A percentile compares a stretch with the other conserved stretches of the same genome.
phyloP scores from a whole-genome alignment of 2,113 vertebrate species.

The Rana temporaria region DNA sequence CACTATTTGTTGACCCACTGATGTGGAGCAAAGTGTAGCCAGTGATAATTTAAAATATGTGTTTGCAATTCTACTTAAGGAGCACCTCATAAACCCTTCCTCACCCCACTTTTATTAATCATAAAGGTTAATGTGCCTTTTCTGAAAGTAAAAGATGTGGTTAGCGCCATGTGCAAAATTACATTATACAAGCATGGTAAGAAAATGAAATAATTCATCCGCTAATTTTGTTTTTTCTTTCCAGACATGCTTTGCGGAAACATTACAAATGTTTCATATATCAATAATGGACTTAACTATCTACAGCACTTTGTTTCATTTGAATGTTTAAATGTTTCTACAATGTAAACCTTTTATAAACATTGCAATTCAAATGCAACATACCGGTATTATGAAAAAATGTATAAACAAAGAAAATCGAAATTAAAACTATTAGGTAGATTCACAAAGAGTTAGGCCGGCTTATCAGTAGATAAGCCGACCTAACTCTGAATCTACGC shows the following conservation, averaged over 20 bases:
- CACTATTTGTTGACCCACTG: neutral
- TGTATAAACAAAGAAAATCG: too few species aligned
- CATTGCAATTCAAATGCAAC: too few species aligned
- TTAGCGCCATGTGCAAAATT: slow-evolving; percentile 37
- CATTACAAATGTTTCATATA: slow-evolving; percentile 12
- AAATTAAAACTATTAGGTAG: too few species aligned
- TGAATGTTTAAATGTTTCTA: too few species aligned
- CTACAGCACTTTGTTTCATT: neutral
- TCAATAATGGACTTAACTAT: neutral
- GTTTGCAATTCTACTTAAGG: slow-evolving; percentile 37
- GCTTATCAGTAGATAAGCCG: too few species aligned
- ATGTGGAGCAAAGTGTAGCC: slow-evolving; percentile 23
- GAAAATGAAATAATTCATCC: slow-evolving; percentile 34
- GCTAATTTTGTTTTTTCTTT: slow-evolving; percentile 39
- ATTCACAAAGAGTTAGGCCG: too few species aligned
- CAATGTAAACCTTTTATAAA: too few species aligned
- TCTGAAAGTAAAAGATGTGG: slow-evolving; percentile 43
- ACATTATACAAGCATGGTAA: slow-evolving; percentile 36
- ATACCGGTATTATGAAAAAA: too few species aligned
- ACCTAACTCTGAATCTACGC: too few species aligned
- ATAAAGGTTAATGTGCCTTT: slow-evolving; percentile 56
- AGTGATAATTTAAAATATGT: slow-evolving; percentile 30
- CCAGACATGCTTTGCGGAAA: slow-evolving; percentile 3
- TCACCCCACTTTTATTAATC: slow-evolving; percentile 49
- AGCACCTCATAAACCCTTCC: slow-evolving; percentile 50